These are phyloP conservation scores for Anthrax anthrax DNA, from an alignment of 2,888 invertebrate species.

Conservation along the genomic window DNA sequence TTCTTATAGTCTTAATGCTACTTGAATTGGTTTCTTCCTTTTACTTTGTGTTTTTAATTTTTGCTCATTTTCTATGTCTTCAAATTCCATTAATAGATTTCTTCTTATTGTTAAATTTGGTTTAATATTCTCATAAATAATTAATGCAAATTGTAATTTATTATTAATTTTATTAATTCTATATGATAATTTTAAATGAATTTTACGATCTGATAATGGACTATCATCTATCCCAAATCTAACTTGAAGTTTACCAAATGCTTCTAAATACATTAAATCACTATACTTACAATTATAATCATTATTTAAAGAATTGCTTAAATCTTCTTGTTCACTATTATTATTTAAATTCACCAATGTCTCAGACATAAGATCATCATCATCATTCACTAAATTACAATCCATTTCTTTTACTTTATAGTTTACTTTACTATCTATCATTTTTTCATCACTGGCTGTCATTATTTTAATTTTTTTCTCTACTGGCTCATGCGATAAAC, in stretches of 20 bases:
- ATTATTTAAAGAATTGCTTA: too few relatives aligned
- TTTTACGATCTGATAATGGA: slow-evolving; percentile 16
- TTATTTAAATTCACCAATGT: too few relatives aligned
- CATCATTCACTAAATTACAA: too few relatives aligned
- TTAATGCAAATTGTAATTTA: slow-evolving; percentile 21
- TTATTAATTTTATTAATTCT: slow-evolving; percentile 17
- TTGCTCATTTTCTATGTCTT: neutral
- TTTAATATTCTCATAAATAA: slow-evolving; percentile 21
- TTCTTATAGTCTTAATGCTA: slow-evolving; percentile 1
- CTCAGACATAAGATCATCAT: too few relatives aligned
- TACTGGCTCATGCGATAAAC: slow-evolving; percentile 4
- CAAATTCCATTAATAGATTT: slow-evolving; percentile 22
- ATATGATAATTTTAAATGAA: slow-evolving; percentile 22
- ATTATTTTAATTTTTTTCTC: neutral
- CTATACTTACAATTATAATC: neutral
- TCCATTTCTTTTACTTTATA: too few relatives aligned
- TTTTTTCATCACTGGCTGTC: neutral
- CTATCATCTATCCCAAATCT: neutral
- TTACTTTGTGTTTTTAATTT: slow-evolving; percentile 1
- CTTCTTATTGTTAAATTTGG: slow-evolving; percentile 13
- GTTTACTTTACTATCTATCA: too few relatives aligned
- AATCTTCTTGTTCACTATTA: too few relatives aligned
- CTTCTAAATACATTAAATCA: slow-evolving; percentile 11
- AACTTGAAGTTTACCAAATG: slow-evolving; percentile 7
- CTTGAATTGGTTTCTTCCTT: slow-evolving; percentile 4